Conservation (phyloP, 2,113 vertebrate species). For the Myiagra hebetior region DNA sequence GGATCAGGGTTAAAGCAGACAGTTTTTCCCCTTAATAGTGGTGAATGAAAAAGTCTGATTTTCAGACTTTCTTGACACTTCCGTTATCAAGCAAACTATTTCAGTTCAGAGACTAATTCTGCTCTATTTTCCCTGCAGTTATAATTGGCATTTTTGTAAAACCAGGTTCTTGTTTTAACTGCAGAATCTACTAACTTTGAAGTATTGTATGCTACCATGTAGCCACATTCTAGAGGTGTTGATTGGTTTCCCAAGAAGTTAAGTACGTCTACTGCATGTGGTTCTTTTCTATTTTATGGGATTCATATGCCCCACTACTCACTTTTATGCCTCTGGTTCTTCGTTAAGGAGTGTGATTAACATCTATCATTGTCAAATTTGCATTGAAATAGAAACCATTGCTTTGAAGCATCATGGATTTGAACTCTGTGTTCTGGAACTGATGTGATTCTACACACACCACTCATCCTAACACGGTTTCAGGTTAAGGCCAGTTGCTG, state of each 20-base stretch:
- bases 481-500: slow-evolving; percentile 43
- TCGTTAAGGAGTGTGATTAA: slow-evolving; percentile 42
- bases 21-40: neutral
- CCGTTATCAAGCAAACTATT: neutral
- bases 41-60: neutral
- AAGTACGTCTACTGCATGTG: neutral
- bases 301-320: slow-evolving; percentile 37
- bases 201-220: neutral
- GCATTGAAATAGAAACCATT: slow-evolving; percentile 59
- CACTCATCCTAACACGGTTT: slow-evolving; percentile 39
- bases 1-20: neutral
- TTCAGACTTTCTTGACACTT: neutral
- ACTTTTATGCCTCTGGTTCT: slow-evolving; percentile 38
- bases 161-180: neutral
- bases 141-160: neutral
- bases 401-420: slow-evolving; percentile 41
- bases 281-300: slow-evolving; percentile 34
- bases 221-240: neutral
- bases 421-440: slow-evolving; percentile 50
- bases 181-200: neutral
- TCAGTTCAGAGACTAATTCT: neutral
- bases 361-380: slow-evolving; percentile 61
- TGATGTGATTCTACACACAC: slow-evolving; percentile 52
- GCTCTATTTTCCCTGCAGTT: neutral
- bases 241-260: slow-evolving; percentile 10